Evolutionary conservation across 2,113 vertebrate genomes (phyloP), one percentile per base, ranked within the genome.

Genomic region (Proterorhinus semilunaris): DNA sequence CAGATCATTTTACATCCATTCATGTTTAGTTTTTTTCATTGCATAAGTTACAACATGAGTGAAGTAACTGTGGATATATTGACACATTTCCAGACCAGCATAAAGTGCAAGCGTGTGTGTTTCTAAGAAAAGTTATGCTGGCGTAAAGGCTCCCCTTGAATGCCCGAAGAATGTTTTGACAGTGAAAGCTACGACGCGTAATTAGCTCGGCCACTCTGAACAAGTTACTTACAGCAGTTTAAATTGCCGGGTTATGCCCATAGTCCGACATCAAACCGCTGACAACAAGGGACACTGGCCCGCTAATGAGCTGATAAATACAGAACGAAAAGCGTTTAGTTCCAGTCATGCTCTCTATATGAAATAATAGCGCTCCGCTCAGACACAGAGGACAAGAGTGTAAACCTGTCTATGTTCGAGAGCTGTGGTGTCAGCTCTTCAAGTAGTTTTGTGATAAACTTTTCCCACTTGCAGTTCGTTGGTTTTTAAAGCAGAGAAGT

Each of bases 11-110:
- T 21, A 21, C 21, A 1, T 21, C 50, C 62, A 55, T 57, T 50
- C 43, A 70, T 15, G 54, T 61, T 13, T 6, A n/a, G 62, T 6
- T 70, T 0, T 50, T 68, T 59, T 42, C 52, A 83, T 76, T 74
- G 21, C 21, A 21, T 21, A 21, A 21, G 1, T 21, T 21, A 21
- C 21, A 21, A 21, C 21, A 21, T 21, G 21, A 21, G 21, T 21
- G 21, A 21, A 21, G 21, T 21, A 21, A 21, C 21, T 21, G 2
- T 21, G 27, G 27, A 1, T 36, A 5, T 36, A 36, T 36, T 36
- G 27, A 36, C 27, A 3, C 27, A 5, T 17, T 54, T 17, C 21
- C 17, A 54, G 11, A 10, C 53, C 10, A 5, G 51, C 16, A 21
- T 21, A 21, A 54, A 54, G 17, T 54, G n/a, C 50, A 8, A 53